Base-by-base conservation (phyloP, 2,888 invertebrate genomes). In the Cryptocephalus primarius region DNA sequence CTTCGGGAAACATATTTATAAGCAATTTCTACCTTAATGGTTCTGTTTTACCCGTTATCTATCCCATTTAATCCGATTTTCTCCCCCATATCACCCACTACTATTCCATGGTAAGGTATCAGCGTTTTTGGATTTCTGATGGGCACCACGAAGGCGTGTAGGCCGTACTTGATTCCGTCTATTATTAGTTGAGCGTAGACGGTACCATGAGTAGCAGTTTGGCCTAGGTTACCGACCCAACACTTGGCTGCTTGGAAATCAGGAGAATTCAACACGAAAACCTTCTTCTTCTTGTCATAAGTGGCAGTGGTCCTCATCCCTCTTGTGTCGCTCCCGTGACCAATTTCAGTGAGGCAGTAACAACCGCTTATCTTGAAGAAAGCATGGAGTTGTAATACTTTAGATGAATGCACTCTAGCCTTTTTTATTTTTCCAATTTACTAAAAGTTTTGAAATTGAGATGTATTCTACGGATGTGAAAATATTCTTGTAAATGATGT, bases 41-140 rank as follows among this genome's bases (percentile, higher is more conserved):
- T 22, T 22, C 6, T 6, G 34, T 10, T 55, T 64, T 63, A 88
- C 87, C 96, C 96, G 73, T 96, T 96, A 66, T 96, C 96, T 36
- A 95, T 70, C 2, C 92, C 94, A 68, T 95, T 91, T 8, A 92
- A 75, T 0, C 89, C 94, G 39, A 89, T 75, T 71, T 96, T 96
- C 66, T 88, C 87, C 1, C 96, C 96, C 72, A 96, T 79, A 66
- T 96, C 95, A 0, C 94, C 94, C 0, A 94, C 85, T 0, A 77
- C 79, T 1, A 96, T 79, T 1, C 93, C 92, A 0, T 88, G 82
- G 61, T 73, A 80, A 0, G 89, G 78, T 45, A 77, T 62, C 60
- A 88, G 66, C 0, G 87, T 88, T 47, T 76, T 71, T 0, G 82
- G 78, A 68, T 89, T 83, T 4, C 93, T 73, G 49, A 96, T 77